phyloP scores from a whole-genome alignment of 2,113 vertebrate species.

The Pachyramphus minor region DNA sequence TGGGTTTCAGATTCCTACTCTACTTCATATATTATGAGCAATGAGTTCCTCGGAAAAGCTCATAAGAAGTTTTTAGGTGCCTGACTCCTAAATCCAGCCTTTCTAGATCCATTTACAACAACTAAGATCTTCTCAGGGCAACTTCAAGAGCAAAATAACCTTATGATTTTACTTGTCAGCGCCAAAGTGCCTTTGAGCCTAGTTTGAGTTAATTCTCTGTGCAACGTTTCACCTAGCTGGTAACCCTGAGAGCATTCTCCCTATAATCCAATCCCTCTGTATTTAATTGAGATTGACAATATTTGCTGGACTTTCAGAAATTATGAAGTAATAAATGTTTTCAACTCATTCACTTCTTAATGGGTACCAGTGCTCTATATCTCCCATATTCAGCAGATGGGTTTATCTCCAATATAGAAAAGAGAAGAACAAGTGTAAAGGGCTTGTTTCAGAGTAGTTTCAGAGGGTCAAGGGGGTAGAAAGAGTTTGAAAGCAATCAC shows the following conservation, averaged over 20 bases:
- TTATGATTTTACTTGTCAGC: not conserved
- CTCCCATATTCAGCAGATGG: not conserved
- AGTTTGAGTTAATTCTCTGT: not conserved
- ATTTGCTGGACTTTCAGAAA: not conserved
- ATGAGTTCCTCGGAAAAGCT: conserved; percentile 26
- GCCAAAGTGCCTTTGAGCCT: not conserved
- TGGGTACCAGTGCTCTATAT: not conserved
- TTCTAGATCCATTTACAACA: not conserved
- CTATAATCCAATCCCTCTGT: fast-evolving
- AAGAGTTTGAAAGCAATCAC: not conserved
- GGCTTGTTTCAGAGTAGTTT: not conserved
- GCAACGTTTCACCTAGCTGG: not conserved
- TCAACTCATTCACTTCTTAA: not conserved
- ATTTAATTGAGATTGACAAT: not conserved
- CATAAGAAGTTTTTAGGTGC: not conserved
- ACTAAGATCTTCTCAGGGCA: not conserved
- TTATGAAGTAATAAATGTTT: not conserved
- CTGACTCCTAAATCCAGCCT: conserved; percentile 6
- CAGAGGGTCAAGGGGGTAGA: not conserved
- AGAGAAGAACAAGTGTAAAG: not conserved
- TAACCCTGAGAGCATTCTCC: not conserved
- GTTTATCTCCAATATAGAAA: not conserved
- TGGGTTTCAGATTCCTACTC: not conserved
- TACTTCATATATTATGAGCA: not conserved
- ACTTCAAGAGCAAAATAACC: not conserved